A percentile compares a stretch with the other conserved stretches of the same genome.
Evolutionary conservation across 2,888 invertebrate genomes (phyloP).

Genomic region (Dicycla oo): DNA sequence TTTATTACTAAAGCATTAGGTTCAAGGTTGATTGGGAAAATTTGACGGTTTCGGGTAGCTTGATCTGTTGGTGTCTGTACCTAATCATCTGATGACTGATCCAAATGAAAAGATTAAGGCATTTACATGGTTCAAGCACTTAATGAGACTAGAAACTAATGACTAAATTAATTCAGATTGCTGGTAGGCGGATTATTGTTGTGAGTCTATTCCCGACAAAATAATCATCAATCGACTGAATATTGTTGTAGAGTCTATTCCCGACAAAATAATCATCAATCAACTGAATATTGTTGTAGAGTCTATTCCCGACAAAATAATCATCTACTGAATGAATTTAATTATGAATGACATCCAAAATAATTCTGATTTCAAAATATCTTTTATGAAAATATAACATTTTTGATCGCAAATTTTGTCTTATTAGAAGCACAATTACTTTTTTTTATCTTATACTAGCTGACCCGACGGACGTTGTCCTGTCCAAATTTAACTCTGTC

Average conservation of each 20-base stretch:
- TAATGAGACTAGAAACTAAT: conserved; percentile 66
- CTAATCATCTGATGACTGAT: conserved; percentile 44
- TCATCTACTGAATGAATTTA: conserved; percentile 2
- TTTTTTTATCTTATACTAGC: conserved; percentile 40
- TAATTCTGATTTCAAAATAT: conserved; percentile 20
- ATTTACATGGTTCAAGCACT: conserved; percentile 56
- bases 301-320: conserved; percentile 31
- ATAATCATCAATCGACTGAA: conserved; percentile 36
- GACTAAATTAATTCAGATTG: conserved; percentile 62
- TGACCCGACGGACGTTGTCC: no score
- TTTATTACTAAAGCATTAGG: no score
- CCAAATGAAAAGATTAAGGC: conserved; percentile 46
- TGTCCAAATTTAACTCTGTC: no score
- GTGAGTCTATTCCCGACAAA: conserved; percentile 12
- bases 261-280: conserved; percentile 37
- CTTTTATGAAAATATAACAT: conserved; percentile 11
- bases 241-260: conserved; percentile 3
- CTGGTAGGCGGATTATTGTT: conserved; percentile 30
- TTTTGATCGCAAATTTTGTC: conserved; percentile 39
- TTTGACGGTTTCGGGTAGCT: no score
- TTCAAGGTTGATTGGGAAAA: no score
- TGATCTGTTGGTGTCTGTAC: no score
- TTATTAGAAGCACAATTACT: conserved; percentile 10
- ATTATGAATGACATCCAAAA: conserved; percentile 3
- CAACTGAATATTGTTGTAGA: conserved; percentile 11